Base-by-base conservation (phyloP, 2,888 invertebrate genomes). In the Chrysomela aeneicollis region DNA sequence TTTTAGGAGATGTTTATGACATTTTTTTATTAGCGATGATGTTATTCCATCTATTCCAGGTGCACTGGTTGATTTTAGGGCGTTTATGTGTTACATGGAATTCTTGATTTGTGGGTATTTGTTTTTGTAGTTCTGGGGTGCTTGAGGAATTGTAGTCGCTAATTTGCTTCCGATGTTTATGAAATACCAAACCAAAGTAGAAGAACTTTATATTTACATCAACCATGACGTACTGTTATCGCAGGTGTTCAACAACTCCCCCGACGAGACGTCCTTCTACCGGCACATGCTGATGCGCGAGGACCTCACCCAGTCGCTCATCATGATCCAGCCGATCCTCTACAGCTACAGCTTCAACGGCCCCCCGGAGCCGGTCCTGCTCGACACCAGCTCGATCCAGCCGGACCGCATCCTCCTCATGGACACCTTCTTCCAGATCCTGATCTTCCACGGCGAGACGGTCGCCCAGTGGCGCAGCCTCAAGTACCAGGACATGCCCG, bases 371-470 rank as follows among this genome's bases (percentile, higher is more conserved):
- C 98, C 99, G 0, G 99, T 99, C 4, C 85, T 99, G 19, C 86
- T 99, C 37, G 99, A 99, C 82, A 97, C 98, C 2, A 96, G 97
- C 58, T 97, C 97, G 68, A 98, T 99, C 79, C 95, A 97, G 82
- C 92, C 97, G 0, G 99, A 99, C 82, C 88, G 97, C 66, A 99
- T 99, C 77, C 87, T 99, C 50, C 88, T 99, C 60, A 98, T 99
- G 98, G 99, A 99, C 84, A 98, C 99, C 0, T 99, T 99, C 87
- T 99, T 99, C 90, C 99, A 99, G 85, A 97, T 99, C 78, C 90
- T 99, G 62, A 99, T 99, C 78, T 99, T 98, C 84, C 98, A 98
- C 79, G 99, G 99, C 81, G 98, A 98, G 93, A 98, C 97, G 8
- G 98, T 99, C 79, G 97, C 96, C 1, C 95, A 95, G 76, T 99